Conservation (phyloP, 2,888 invertebrate species). For the Caenorhabditis sp. region DNA sequence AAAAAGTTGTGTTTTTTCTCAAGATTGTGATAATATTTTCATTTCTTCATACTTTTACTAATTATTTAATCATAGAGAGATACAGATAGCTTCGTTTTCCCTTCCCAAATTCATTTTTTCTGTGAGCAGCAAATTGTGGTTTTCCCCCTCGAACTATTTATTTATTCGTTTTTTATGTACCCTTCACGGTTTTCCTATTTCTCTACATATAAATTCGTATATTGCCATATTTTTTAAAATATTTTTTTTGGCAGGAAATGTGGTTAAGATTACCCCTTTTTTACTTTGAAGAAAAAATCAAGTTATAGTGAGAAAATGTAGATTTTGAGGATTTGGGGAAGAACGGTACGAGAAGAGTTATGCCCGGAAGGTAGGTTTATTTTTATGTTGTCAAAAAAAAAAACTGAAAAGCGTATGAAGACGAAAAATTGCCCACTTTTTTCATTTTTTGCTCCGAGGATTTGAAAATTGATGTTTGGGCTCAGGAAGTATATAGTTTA, state of each 20-base stretch:
- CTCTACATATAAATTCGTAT: not conserved
- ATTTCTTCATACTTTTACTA: no score
- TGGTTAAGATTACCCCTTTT: not conserved
- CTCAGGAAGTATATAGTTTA: no score
- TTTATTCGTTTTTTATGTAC: not conserved
- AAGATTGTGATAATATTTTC: not conserved
- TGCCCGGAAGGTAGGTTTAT: not conserved
- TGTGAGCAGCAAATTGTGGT: not conserved
- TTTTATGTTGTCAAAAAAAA: no score
- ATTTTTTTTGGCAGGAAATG: not conserved
- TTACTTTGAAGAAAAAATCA: not conserved
- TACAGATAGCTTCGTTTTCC: not conserved
- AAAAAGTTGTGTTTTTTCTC: not conserved
- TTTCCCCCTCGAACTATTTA: not conserved
- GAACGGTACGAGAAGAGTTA: no score
- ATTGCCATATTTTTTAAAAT: not conserved
- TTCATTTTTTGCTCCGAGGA: no score
- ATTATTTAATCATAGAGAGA: not conserved
- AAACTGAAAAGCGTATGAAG: no score
- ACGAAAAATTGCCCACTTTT: no score
- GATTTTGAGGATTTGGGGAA: not conserved
- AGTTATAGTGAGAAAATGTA: not conserved
- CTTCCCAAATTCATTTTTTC: not conserved
- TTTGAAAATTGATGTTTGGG: no score
- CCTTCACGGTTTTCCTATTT: not conserved